phyloP scores from a whole-genome alignment of 2,888 invertebrate genomes.

The Calameuta idolon region DNA sequence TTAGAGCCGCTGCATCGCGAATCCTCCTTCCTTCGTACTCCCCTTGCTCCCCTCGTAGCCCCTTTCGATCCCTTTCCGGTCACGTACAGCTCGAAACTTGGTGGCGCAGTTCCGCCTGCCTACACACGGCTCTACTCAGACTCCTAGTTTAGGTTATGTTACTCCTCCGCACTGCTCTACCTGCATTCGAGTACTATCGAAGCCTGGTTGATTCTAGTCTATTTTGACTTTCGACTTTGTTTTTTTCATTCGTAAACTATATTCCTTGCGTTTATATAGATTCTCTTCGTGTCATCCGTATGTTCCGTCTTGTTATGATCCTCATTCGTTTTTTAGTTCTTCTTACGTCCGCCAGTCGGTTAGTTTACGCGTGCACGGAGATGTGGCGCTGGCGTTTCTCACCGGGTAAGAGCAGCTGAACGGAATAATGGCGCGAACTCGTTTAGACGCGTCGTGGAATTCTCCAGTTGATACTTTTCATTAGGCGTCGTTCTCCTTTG shows the following conservation, averaged over 20 bases:
- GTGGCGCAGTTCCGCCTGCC: not conserved
- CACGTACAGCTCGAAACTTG: not conserved
- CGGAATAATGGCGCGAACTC: not conserved
- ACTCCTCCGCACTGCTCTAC: not conserved
- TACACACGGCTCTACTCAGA: not conserved
- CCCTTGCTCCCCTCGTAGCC: conserved; percentile 11
- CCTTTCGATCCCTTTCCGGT: not conserved
- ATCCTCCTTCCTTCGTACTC: conserved; percentile 1
- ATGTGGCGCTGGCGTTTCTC: not conserved
- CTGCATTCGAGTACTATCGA: not conserved
- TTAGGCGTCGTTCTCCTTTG: not conserved
- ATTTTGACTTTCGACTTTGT: not conserved
- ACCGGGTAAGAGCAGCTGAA: not conserved
- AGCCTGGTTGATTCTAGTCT: not conserved
- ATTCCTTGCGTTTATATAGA: not conserved
- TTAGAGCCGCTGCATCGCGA: not conserved
- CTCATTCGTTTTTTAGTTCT: not conserved
- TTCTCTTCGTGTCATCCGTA: not conserved
- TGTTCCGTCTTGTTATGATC: not conserved
- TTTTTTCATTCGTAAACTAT: not conserved
- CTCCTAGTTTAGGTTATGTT: not conserved
- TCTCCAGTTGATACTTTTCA: not conserved
- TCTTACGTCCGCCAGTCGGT: not conserved
- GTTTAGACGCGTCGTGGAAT: not conserved
- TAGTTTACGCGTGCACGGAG: not conserved